phyloP scores from a whole-genome alignment of 2,797 vertebrate species.

The Rachycentron canadum region DNA sequence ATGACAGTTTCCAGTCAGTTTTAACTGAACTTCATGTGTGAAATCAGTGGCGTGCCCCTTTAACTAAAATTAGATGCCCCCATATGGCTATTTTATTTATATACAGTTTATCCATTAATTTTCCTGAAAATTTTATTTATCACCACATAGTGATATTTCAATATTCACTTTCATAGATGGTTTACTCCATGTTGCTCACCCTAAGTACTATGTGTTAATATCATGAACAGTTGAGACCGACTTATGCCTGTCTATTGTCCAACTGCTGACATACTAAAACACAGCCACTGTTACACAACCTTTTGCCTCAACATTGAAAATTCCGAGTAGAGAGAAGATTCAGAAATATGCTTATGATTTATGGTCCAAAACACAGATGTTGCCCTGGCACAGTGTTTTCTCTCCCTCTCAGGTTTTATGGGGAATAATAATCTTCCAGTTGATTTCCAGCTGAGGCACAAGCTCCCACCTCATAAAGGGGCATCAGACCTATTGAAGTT shows the following conservation, averaged over 20 bases:
- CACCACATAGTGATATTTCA: slow-evolving; percentile 1
- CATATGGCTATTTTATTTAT: neutral
- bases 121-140: slow-evolving; percentile 10
- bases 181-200: neutral
- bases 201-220: slow-evolving; percentile 15
- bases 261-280: slow-evolving; percentile 44
- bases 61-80: slow-evolving; percentile 10
- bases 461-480: slow-evolving; percentile 54
- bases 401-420: slow-evolving; percentile 76
- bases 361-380: slow-evolving; percentile 73
- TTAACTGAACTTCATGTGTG: neutral
- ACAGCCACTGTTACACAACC: slow-evolving; percentile 61
- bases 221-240: slow-evolving; percentile 30
- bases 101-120: neutral
- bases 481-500: slow-evolving; percentile 54
- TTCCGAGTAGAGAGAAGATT: slow-evolving; percentile 49
- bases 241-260: slow-evolving; percentile 43
- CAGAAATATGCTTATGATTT: slow-evolving; percentile 62
- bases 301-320: slow-evolving; percentile 55
- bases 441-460: slow-evolving; percentile 70
- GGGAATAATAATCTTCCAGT: slow-evolving; percentile 72
- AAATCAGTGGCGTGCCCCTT: neutral
- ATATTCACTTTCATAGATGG: neutral
- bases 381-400: slow-evolving; percentile 72
- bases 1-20: neutral